These are phyloP conservation scores for Mylabris phalerata DNA, from an alignment of 1,140 invertebrate species.

Conservation along the genomic window DNA sequence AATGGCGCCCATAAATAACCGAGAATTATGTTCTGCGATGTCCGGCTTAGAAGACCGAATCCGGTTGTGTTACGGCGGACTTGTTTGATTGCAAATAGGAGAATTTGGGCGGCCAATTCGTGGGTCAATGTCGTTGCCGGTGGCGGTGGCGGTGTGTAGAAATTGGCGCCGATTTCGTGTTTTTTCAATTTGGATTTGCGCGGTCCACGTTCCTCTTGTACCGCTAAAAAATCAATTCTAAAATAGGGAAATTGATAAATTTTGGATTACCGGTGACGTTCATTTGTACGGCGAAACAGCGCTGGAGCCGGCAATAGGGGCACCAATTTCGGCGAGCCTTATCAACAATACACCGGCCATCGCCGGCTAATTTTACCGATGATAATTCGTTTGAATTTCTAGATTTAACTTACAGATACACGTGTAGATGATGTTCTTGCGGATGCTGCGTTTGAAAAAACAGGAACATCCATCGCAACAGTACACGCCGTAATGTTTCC, in stretches of 20 bases:
- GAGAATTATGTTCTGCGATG: conserved; percentile 48
- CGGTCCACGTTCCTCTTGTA: conserved; percentile 74
- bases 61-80: conserved; percentile 43
- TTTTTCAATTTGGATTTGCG: conserved; percentile 45
- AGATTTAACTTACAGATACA: conserved; percentile 62
- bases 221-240: conserved; percentile 46
- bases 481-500: conserved; percentile 80
- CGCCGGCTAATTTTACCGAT: conserved; percentile 50
- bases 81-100: conserved; percentile 45
- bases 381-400: neutral
- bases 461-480: conserved; percentile 87
- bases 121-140: conserved; percentile 14
- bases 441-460: conserved; percentile 77
- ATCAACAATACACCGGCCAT: conserved; percentile 70
- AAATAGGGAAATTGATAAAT: neutral
- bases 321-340: conserved; percentile 84
- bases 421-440: conserved; percentile 61
- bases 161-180: neutral
- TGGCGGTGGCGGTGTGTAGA: neutral
- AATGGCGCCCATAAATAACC: conserved; percentile 47
- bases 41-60: conserved; percentile 42
- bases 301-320: conserved; percentile 72
- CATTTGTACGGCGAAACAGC: conserved; percentile 74
- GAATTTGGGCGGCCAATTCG: conserved; percentile 48
- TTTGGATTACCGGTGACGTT: conserved; percentile 59